These are phyloP conservation scores for Trilocha varians DNA, from an alignment of 2,888 invertebrate genomes.

Conservation along the genomic window DNA sequence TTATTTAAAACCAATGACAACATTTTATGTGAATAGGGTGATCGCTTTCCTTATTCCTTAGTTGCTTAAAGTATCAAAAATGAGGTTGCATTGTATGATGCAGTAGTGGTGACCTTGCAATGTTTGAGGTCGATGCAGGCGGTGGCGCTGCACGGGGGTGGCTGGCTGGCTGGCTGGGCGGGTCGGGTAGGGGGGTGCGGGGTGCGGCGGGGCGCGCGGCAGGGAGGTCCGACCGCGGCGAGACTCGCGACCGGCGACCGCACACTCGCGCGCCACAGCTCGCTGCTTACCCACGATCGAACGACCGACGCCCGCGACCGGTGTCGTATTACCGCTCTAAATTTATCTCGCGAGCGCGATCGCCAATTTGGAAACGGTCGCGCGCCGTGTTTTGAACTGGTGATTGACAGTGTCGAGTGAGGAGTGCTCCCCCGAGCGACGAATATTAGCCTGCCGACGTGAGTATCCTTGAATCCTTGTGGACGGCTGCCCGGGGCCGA, in stretches of 20 bases:
- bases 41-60: too few species aligned
- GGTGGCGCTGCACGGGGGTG: conserved; percentile 16
- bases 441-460: conserved; percentile 40
- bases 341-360: conserved; percentile 67
- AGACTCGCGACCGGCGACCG: conserved; percentile 15
- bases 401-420: conserved; percentile 72
- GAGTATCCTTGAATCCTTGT: conserved; percentile 42
- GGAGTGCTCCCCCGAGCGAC: conserved; percentile 46
- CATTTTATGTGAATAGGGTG: too few species aligned
- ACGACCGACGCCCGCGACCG: conserved; percentile 59
- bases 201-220: conserved; percentile 10
- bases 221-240: conserved; percentile 7
- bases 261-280: conserved; percentile 61
- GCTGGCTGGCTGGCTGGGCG: conserved; percentile 16
- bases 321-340: conserved; percentile 72
- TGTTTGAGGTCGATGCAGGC: conserved; percentile 12
- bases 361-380: conserved; percentile 69
- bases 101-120: conserved; percentile 3
- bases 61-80: neutral
- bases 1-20: too few species aligned
- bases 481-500: conserved; percentile 17
- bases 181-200: conserved; percentile 10
- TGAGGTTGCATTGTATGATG: neutral
- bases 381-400: conserved; percentile 69
- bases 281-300: conserved; percentile 51